Base-by-base conservation (phyloP, 2,888 invertebrate species). In the Mythimna vitellina region DNA sequence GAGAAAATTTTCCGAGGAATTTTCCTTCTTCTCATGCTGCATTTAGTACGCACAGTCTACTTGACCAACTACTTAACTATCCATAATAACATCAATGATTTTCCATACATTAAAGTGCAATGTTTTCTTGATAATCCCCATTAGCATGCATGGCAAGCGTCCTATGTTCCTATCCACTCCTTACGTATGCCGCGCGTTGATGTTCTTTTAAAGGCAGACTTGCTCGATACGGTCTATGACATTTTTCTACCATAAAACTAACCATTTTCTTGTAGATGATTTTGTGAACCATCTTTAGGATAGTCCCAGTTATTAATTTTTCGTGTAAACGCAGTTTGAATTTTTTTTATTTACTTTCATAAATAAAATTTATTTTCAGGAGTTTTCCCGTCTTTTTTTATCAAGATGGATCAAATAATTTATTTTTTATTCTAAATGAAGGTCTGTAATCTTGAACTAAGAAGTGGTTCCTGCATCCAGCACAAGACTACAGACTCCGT, bases 171-270 rank as follows among this genome's bases (percentile, higher is more conserved):
- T 38, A 66, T 65, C 42, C 46, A 20, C 62, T 66, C 62, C 42
- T 81, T 80, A 74, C 73, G 82, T 86, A 88, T 84, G 84, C 81
- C 78, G 80, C 92, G 92, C 93, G 93, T 94, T 94, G 92, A 93
- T 89, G 92, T 93, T 91, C 87, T 92, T 92, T 60, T 72, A 80
- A 80, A 81, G 74, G 76, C 76, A 74, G 60, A 65, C 64, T 65
- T 32, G 42, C 38, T 73, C 32, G 29, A 29, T 1, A 42, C 8
- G 10, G 25, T 58, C 29, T 56, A 10, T 12, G 10, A 42, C 20
- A 67, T 73, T 64, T 72, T 73, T 46, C 14, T 9, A 38, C 14
- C 14, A 5, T 57, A 42, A 38, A 38, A 0, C 22, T 46, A 38
- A n/a, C 3, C 20, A 78, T 53, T 56, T 58, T 49, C 9, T 54